These are phyloP conservation scores for Genyomyrus donnyi DNA, from an alignment of 2,113 vertebrate species.

Conservation along the genomic window DNA sequence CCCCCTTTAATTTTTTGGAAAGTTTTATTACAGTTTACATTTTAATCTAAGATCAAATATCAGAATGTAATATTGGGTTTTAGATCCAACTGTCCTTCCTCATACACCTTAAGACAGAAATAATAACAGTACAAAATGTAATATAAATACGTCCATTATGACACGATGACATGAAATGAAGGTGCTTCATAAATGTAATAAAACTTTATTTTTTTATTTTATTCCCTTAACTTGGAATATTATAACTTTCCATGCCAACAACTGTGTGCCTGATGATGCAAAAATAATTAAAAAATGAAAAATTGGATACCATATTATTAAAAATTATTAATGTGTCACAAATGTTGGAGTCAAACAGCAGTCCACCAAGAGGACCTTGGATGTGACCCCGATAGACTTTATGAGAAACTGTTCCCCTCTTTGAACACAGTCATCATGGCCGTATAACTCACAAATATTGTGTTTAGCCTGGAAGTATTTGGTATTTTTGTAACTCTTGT, in stretches of 20 bases:
- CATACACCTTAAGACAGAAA: not conserved
- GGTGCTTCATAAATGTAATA: not conserved
- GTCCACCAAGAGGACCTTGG: not conserved
- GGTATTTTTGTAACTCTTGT: not conserved
- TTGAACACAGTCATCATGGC: not conserved
- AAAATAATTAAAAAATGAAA: not conserved
- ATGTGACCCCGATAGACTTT: not conserved
- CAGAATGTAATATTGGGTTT: not conserved
- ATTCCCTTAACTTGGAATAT: not conserved
- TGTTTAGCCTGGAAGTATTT: slow-evolving; percentile 3
- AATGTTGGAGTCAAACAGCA: not conserved
- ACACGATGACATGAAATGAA: not conserved
- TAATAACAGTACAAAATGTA: not conserved
- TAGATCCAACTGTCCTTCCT: not conserved
- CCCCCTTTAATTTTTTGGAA: not conserved
- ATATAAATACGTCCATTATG: no score
- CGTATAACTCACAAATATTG: slow-evolving; percentile 4
- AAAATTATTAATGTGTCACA: not conserved
- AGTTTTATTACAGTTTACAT: not conserved
- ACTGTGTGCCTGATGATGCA: not conserved
- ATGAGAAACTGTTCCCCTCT: slow-evolving; percentile 16
- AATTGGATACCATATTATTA: not conserved
- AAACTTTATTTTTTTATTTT: not conserved
- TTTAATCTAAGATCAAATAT: not conserved
- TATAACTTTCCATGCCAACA: not conserved